Evolutionary conservation across 2,797 vertebrate genomes (phyloP), one percentile per base, ranked within the genome.

Genomic region (Peromyscus aztecus): DNA sequence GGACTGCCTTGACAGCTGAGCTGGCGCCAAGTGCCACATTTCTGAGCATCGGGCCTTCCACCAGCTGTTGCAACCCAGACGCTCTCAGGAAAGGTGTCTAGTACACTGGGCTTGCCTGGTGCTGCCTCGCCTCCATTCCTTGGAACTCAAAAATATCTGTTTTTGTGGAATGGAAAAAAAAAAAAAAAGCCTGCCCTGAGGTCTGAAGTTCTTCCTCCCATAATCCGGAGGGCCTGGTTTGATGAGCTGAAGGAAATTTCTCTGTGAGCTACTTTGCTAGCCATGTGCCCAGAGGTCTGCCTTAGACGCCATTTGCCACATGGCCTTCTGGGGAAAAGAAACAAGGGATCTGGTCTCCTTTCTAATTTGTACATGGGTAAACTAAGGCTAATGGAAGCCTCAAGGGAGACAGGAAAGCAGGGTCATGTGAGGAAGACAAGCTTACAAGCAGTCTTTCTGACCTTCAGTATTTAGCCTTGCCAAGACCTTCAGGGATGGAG

Each of bases 11-110:
- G 43, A 61, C 75, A 57, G 90, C 78, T 19, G 31, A 81, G 40
- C 76, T 2, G 27, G 40, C 37, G 95, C 95, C 91, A 85, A 83
- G 69, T 55, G 91, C 96, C 86, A 85, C 81, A 67, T 96, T 78
- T 76, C 93, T 29, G 19, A 96, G 81, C 19, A 31, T 52, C 77
- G 91, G 46, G 13, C 73, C 87, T n/a, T 91, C 59, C 34, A 10
- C 71, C 0, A 0, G 34, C 83, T 27, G n/a, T 89, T 88, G 37
- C 24, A 23, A 73, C 40, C 49, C 8, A 16, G 57, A n/a, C 78
- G 31, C 37, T 40, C 61, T 75, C 81, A 37, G 73, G 80, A 84
- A 90, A 91, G 87, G 57, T 19, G 61, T 43, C 87, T 46, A 43
- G 24, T 2, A 12, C 43, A 27, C 27, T 2, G 55, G 6, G 19